Evolutionary conservation across 2,797 vertebrate species (phyloP).

Genomic region (Rhabdophis nuchalis): DNA sequence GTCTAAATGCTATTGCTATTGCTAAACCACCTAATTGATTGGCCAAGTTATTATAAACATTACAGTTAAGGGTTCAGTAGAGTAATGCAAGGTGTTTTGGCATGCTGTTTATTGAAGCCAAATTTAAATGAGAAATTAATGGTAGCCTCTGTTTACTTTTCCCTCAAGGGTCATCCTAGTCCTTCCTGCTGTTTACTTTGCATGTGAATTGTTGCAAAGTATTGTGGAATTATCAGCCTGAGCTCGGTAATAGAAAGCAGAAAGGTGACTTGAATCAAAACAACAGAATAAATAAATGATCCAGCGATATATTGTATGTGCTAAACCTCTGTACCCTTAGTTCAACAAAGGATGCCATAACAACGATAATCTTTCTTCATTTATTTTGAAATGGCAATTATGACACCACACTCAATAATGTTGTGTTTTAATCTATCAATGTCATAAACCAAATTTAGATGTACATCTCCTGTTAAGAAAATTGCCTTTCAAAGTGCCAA

Average conservation of each 20-base stretch:
- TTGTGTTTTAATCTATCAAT: conserved; percentile 9
- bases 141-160: conserved; percentile 15
- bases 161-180: conserved; percentile 28
- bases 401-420: neutral
- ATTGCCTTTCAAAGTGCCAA: neutral
- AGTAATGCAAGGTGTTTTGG: conserved; percentile 18
- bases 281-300: neutral
- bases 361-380: neutral
- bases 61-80: conserved; percentile 1
- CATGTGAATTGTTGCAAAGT: conserved; percentile 24
- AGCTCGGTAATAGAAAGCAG: neutral
- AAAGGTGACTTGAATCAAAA: conserved; percentile 8
- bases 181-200: conserved; percentile 29
- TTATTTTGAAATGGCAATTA: neutral
- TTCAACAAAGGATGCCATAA: neutral
- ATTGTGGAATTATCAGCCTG: neutral
- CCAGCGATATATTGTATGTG: neutral
- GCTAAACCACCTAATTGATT: neutral
- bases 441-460: conserved; percentile 18
- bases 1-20: too few species aligned
- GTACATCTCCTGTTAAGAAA: neutral
- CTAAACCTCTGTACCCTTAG: neutral
- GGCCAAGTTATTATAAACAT: neutral
- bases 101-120: conserved; percentile 3
- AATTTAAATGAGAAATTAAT: conserved; percentile 33